Base-by-base conservation (phyloP, 2,888 invertebrate species). In the Physocephala rufipes region DNA sequence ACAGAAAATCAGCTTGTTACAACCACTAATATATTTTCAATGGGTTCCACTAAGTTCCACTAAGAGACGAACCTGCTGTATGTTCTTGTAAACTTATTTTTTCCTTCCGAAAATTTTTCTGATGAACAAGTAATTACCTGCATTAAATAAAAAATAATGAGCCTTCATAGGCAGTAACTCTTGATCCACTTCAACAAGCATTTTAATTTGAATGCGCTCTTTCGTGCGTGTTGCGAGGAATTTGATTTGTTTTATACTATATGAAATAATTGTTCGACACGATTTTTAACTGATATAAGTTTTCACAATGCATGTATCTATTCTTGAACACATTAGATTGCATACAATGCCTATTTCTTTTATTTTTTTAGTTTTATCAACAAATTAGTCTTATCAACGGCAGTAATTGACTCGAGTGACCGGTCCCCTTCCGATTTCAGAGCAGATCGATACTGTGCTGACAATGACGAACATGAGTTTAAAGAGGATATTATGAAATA, bases 71-170 rank as follows among this genome's bases (percentile, higher is more conserved):
- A 36, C 9, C 36, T 36, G 36, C 36, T 36, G 36, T 9, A 36
- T 7, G 36, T 4, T 36, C 9, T 36, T 36, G 4, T 36, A 36
- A 36, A n/a, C n/a, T 36, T 36, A 4, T 4, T 36, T 36, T 36
- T 36, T 36, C 9, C 4, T 5, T 12, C 49, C 49, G 49, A 49
- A 49, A 12, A 12, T 49, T n/a, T 19, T 7, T 49, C 12, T 49
- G 2, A 49, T 49, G 16, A 19, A 19, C 16, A 49, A 49, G 5
- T 26, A 80, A 88, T 88, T 87, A 95, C 95, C 95, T 82, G 93
- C 95, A 90, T 94, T 94, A 81, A 92, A 95, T 68, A 95, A 87
- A 84, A 96, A 95, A 85, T 91, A 96, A 87, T 95, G 96, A 1
- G 91, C 92, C 86, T 96, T 96, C 83, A 96, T 91, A 15, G 95